Conservation (phyloP, 2,797 vertebrate species). For the Hydrophis major region DNA sequence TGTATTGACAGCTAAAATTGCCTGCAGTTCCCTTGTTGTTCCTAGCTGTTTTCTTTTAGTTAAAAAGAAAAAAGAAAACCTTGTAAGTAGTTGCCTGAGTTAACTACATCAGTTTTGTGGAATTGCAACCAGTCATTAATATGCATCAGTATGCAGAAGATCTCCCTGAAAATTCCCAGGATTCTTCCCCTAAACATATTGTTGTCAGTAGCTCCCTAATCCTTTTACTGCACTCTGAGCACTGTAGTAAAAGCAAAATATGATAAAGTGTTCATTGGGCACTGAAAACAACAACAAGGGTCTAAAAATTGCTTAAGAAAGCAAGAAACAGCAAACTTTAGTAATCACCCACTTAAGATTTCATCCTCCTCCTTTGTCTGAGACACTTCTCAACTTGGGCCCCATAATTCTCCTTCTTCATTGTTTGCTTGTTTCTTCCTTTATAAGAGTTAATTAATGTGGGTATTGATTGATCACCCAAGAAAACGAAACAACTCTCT, state of each 20-base stretch:
- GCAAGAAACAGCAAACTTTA: conserved; percentile 10
- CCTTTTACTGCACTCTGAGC: conserved; percentile 40
- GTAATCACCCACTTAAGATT: neutral
- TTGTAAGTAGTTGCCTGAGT: conserved; percentile 55
- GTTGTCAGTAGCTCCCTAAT: conserved; percentile 61
- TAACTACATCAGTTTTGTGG: conserved; percentile 64
- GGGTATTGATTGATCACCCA: conserved; percentile 12
- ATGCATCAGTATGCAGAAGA: conserved; percentile 62
- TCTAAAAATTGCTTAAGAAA: conserved; percentile 38
- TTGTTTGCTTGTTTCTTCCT: neutral
- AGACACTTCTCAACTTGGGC: neutral
- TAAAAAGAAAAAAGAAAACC: conserved; percentile 1
- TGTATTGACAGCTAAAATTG: conserved; percentile 10
- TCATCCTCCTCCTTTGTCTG: neutral
- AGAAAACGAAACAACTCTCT: conserved; percentile 25
- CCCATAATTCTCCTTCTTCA: neutral
- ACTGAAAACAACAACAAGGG: conserved; percentile 4
- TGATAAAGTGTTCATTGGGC: conserved; percentile 16
- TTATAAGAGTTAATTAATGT: conserved; percentile 31
- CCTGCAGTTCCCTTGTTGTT: conserved; percentile 1
- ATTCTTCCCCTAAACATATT: conserved; percentile 58
- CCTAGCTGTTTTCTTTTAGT: conserved; percentile 17
- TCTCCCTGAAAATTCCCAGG: conserved; percentile 66
- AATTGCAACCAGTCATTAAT: conserved; percentile 66
- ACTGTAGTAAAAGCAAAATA: conserved; percentile 57